These are phyloP conservation scores for Saccostrea glomerata DNA, from an alignment of 1,140 invertebrate species.

Conservation along the genomic window DNA sequence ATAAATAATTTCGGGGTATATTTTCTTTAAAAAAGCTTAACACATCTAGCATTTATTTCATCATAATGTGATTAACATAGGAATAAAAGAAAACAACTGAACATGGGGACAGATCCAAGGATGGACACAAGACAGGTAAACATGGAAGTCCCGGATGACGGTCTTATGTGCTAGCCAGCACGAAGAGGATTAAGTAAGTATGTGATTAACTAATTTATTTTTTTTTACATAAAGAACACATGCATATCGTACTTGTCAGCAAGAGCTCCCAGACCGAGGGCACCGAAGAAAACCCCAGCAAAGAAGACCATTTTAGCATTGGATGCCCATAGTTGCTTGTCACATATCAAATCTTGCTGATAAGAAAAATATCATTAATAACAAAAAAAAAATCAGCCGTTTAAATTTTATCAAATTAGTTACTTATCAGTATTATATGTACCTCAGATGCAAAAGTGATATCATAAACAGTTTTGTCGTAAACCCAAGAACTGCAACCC, in stretches of 20 bases:
- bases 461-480: constrained; percentile 56
- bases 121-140: too few relatives aligned
- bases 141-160: too few relatives aligned
- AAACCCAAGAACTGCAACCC: constrained; percentile 64
- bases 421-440: background rate
- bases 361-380: background rate
- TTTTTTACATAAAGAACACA: background rate
- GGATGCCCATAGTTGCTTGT: constrained; percentile 17
- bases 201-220: too few relatives aligned
- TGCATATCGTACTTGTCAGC: constrained; percentile 81
- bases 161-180: too few relatives aligned
- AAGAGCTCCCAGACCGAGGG: constrained; percentile 86
- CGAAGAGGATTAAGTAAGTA: too few relatives aligned
- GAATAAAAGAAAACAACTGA: too few relatives aligned
- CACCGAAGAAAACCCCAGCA: constrained; percentile 88
- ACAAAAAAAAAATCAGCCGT: too few relatives aligned
- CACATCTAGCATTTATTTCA: background rate
- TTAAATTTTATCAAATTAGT: too few relatives aligned
- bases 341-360: constrained; percentile 40
- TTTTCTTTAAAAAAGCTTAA: background rate
- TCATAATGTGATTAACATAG: too few relatives aligned
- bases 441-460: constrained; percentile 62
- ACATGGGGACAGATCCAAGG: too few relatives aligned
- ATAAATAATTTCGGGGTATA: background rate
- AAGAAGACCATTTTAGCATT: constrained; percentile 86